These are phyloP conservation scores for Rhodeus uyekii DNA, from an alignment of 2,797 vertebrate genomes.

Conservation along the genomic window DNA sequence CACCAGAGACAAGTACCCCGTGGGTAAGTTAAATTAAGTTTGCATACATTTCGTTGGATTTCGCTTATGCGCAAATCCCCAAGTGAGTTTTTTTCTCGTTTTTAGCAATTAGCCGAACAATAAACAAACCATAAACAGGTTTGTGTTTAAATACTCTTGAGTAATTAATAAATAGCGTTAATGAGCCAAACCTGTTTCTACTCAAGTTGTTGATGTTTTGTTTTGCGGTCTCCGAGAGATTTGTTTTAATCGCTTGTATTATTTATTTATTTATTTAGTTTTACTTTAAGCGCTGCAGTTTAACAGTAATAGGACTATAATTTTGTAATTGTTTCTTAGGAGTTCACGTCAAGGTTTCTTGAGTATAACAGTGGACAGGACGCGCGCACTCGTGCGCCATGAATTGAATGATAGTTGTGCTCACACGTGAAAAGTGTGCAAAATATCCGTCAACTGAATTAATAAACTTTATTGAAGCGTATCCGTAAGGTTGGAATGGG, in stretches of 20 bases:
- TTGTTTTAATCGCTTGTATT: background rate
- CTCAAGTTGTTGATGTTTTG: background rate
- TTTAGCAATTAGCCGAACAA: background rate
- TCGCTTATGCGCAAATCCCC: background rate
- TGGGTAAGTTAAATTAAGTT: slow-evolving; percentile 20
- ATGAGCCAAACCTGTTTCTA: background rate
- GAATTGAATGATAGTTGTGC: background rate
- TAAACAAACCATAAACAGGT: background rate
- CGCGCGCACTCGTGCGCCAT: background rate
- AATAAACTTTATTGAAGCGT: background rate
- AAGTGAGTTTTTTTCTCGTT: slow-evolving; percentile 7
- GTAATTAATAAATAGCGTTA: background rate
- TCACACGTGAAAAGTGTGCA: background rate
- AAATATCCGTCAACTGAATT: background rate
- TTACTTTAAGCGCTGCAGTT: background rate
- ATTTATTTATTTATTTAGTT: background rate
- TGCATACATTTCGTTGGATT: background rate
- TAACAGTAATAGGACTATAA: background rate
- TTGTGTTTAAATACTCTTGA: background rate
- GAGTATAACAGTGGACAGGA: background rate
- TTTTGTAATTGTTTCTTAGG: background rate
- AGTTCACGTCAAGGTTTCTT: background rate
- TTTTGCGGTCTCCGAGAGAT: background rate
- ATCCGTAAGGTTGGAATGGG: background rate
- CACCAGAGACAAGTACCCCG: background rate